Conservation (phyloP, 2,888 invertebrate genomes). For the Drosophila paramelanica region DNA sequence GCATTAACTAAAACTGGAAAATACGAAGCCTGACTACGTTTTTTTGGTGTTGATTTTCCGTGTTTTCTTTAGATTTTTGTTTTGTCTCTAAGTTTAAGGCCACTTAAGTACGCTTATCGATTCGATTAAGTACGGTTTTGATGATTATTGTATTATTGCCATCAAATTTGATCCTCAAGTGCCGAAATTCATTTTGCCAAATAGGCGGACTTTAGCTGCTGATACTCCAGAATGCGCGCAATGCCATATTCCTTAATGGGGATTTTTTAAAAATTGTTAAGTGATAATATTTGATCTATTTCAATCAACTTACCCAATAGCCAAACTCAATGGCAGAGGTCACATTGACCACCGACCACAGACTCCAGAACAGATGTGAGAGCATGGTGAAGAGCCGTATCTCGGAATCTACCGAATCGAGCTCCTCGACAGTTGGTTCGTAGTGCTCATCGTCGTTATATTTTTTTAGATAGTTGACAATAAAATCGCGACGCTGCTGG, state of each 20-base stretch:
- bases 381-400: slow-evolving; percentile 93
- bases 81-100: slow-evolving; percentile 49
- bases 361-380: slow-evolving; percentile 96
- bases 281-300: too few species aligned
- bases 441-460: slow-evolving; percentile 74
- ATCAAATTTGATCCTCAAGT: slow-evolving; percentile 16
- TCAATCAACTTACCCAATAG: slow-evolving; percentile 91
- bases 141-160: slow-evolving; percentile 16
- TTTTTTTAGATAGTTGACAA: slow-evolving; percentile 81
- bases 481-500: slow-evolving; percentile 87
- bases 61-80: slow-evolving; percentile 2
- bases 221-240: slow-evolving; percentile 82
- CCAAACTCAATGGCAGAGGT: slow-evolving; percentile 96
- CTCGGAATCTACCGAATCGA: slow-evolving; percentile 89
- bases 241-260: slow-evolving; percentile 81
- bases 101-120: slow-evolving; percentile 68
- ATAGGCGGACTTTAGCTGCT: slow-evolving; percentile 69
- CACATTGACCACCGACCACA: slow-evolving; percentile 96
- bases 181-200: slow-evolving; percentile 49
- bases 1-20: slow-evolving; percentile 33
- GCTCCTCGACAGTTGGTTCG: slow-evolving; percentile 86
- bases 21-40: slow-evolving; percentile 23
- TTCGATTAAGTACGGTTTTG: slow-evolving; percentile 58
- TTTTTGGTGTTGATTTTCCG: neutral
- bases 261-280: too few species aligned